Percentiles rank a stretch among this genome's conserved stretches.
phyloP scores from a whole-genome alignment of 1,140 invertebrate genomes.

The Antheraea pernyi region DNA sequence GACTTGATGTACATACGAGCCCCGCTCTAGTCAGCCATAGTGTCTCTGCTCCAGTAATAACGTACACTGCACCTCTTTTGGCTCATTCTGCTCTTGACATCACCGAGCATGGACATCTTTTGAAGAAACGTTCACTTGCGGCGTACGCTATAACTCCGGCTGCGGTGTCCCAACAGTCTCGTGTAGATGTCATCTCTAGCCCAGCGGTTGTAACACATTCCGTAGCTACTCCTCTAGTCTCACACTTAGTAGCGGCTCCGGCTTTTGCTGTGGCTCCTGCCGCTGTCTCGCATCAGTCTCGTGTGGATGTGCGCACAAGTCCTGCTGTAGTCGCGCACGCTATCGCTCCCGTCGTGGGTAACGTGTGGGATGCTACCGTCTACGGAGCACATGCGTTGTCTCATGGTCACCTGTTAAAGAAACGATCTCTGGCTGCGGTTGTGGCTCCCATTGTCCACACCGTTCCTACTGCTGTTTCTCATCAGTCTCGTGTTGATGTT shows the following conservation, averaged over 20 bases:
- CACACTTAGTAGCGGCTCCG: conserved; percentile 27
- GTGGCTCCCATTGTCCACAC: conserved; percentile 22
- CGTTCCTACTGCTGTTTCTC: conserved; percentile 43
- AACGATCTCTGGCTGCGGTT: conserved; percentile 22
- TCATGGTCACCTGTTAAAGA: conserved; percentile 32
- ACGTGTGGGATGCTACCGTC: conserved; percentile 9
- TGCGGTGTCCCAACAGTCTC: conserved; percentile 67
- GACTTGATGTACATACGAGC: conserved; percentile 33
- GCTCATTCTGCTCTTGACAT: conserved; percentile 35
- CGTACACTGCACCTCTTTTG: conserved; percentile 24
- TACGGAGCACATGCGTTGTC: conserved; percentile 22
- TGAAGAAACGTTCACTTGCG: conserved; percentile 57
- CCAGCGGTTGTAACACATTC: conserved; percentile 58
- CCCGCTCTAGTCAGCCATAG: conserved; percentile 34
- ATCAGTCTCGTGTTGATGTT: conserved; percentile 63
- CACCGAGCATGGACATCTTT: conserved; percentile 45
- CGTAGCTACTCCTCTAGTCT: conserved; percentile 43
- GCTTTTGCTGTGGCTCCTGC: conserved; percentile 42
- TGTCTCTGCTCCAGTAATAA: conserved; percentile 24
- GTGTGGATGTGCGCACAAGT: conserved; percentile 46
- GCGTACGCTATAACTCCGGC: conserved; percentile 40
- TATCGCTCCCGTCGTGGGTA: conserved; percentile 2
- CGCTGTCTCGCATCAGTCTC: conserved; percentile 59
- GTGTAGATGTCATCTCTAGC: conserved; percentile 62
- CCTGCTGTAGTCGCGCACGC: conserved; percentile 29